A percentile compares a stretch with the other conserved stretches of the same genome.
Conservation (phyloP, 53 echinoderm and acorn worm species). For the Stichopus horrens region DNA sequence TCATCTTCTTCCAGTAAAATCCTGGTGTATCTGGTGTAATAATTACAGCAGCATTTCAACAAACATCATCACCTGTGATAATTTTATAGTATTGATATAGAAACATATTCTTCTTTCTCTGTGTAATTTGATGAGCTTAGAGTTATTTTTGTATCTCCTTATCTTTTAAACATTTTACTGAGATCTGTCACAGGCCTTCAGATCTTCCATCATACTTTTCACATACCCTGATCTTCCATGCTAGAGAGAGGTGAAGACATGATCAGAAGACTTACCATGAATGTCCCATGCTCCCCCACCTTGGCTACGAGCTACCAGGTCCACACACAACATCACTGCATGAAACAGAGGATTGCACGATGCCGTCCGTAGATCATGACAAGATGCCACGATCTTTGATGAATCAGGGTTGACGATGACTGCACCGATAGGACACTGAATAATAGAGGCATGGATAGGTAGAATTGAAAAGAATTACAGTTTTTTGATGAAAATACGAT, state of each 20-base stretch:
- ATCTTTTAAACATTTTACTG: no score
- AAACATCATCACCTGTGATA: no score
- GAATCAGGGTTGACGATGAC: slow-evolving; percentile 69
- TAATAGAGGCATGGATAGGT: not conserved
- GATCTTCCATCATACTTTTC: no score
- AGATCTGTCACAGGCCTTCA: no score
- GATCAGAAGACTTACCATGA: slow-evolving; percentile 45
- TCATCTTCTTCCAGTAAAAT: slow-evolving; percentile 20
- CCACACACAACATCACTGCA: slow-evolving; percentile 97
- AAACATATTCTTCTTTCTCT: no score
- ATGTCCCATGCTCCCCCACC: slow-evolving; percentile 82
- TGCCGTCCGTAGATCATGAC: slow-evolving; percentile 53
- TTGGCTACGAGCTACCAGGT: slow-evolving; percentile 84
- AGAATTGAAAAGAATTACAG: not conserved
- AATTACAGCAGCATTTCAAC: not conserved
- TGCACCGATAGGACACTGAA: slow-evolving; percentile 68
- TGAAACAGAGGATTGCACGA: slow-evolving; percentile 68
- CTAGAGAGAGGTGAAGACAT: no score
- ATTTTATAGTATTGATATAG: no score
- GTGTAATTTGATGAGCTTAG: no score
- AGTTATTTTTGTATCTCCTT: no score
- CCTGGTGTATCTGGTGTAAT: slow-evolving; percentile 10
- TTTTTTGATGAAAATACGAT: no score
- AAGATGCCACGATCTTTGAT: slow-evolving; percentile 62
- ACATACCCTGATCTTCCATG: no score